Conservation (phyloP, 64 coral and sea anemone species). For the Stichodactyla helianthus region DNA sequence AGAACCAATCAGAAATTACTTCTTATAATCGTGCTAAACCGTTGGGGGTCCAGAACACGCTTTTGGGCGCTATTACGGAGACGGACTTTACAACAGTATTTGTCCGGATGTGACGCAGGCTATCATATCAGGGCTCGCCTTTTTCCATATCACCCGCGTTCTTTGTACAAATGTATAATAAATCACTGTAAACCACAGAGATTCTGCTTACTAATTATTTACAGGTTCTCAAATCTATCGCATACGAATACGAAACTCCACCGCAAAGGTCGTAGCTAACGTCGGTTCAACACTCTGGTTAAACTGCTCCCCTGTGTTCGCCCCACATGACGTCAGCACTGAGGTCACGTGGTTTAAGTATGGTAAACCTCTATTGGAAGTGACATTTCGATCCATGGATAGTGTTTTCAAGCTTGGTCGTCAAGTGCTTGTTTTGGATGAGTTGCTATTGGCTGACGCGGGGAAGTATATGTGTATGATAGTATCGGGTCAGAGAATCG, state of each 20-base stretch:
- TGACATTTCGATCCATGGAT: slow-evolving; percentile 13
- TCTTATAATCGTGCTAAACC: too few relatives aligned
- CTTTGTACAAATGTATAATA: too few relatives aligned
- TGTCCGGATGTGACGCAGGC: too few relatives aligned
- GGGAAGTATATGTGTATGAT: slow-evolving; percentile 34
- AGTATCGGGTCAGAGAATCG: neutral
- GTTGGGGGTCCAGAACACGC: too few relatives aligned
- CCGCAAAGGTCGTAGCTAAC: neutral
- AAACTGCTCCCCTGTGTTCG: neutral
- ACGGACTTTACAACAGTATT: too few relatives aligned
- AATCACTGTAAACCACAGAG: neutral
- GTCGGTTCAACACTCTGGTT: neutral
- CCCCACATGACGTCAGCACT: neutral
- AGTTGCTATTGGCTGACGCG: slow-evolving; percentile 37
- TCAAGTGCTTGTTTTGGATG: slow-evolving; percentile 21
- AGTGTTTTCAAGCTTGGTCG: neutral
- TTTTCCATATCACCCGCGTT: too few relatives aligned
- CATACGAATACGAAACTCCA: neutral
- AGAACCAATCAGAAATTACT: too few relatives aligned
- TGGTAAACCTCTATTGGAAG: slow-evolving; percentile 20
- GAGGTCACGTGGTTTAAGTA: slow-evolving; percentile 41
- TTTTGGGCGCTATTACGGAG: too few relatives aligned
- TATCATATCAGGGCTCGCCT: too few relatives aligned
- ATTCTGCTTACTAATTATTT: neutral
- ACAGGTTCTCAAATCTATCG: neutral